These are phyloP conservation scores for Lepidostoma basale DNA, from an alignment of 1,140 invertebrate species.

Conservation along the genomic window DNA sequence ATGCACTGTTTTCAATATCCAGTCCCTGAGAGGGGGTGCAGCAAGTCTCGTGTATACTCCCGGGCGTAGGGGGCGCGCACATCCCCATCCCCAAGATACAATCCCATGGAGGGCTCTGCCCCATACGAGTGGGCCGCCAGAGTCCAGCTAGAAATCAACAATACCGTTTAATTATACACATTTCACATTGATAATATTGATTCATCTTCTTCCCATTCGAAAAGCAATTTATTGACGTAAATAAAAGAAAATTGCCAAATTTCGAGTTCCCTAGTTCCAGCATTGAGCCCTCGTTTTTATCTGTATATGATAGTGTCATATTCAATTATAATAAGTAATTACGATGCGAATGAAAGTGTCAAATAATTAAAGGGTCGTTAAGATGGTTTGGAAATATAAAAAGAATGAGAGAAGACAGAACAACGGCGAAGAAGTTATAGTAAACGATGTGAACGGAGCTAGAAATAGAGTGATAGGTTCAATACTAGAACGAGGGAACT, in stretches of 20 bases:
- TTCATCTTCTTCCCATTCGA: neutral
- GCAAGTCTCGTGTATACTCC: constrained; percentile 67
- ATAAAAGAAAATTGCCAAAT: neutral
- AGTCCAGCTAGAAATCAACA: constrained; percentile 47
- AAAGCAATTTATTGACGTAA: neutral
- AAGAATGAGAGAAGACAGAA: too few relatives aligned
- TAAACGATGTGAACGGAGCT: too few relatives aligned
- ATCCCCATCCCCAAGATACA: constrained; percentile 59
- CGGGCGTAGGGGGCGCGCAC: constrained; percentile 58
- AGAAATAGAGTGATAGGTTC: too few relatives aligned
- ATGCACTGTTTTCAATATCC: constrained; percentile 48
- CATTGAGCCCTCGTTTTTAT: neutral
- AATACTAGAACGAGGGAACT: too few relatives aligned
- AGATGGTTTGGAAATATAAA: too few relatives aligned
- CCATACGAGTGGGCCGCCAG: constrained; percentile 52
- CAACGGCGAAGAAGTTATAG: too few relatives aligned
- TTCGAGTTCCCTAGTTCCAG: too few relatives aligned
- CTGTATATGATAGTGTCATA: neutral
- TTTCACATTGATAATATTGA: neutral
- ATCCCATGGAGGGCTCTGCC: constrained; percentile 53
- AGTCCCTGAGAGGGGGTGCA: constrained; percentile 44
- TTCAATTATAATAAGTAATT: neutral
- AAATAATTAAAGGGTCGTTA: too few relatives aligned
- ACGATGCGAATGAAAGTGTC: too few relatives aligned
- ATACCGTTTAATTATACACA: neutral